Evolutionary conservation across 2,797 vertebrate genomes (phyloP).

Genomic region (Pterois miles): DNA sequence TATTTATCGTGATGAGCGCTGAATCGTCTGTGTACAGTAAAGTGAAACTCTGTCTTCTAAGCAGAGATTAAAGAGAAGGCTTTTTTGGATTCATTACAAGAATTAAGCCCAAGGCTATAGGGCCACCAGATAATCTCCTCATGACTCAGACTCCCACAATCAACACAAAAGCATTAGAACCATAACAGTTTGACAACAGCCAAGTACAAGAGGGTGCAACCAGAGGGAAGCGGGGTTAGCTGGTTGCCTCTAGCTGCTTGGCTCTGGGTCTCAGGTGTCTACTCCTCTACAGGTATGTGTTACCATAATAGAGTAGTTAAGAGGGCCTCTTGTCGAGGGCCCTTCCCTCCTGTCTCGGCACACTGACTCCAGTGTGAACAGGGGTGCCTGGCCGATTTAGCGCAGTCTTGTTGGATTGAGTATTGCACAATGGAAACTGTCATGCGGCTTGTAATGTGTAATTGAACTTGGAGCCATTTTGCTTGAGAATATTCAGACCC

Average conservation of each 20-base stretch:
- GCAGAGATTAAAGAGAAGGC: conserved; percentile 71
- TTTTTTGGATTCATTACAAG: conserved; percentile 77
- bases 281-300: conserved; percentile 80
- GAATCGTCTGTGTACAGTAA: conserved; percentile 48
- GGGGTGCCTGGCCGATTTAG: conserved; percentile 76
- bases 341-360: conserved; percentile 81
- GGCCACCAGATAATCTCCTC: conserved; percentile 76
- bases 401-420: conserved; percentile 74
- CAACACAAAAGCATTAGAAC: conserved; percentile 79
- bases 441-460: conserved; percentile 79
- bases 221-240: conserved; percentile 53
- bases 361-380: conserved; percentile 83
- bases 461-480: conserved; percentile 82
- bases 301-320: conserved; percentile 82
- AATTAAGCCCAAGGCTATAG: conserved; percentile 66
- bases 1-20: conserved; percentile 47
- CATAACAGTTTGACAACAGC: conserved; percentile 82
- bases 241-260: conserved; percentile 68
- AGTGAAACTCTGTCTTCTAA: conserved; percentile 59
- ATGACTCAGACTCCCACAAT: conserved; percentile 77
- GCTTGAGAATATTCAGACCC: conserved; percentile 75
- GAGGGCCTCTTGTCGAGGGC: conserved; percentile 80
- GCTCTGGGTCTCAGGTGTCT: conserved; percentile 77
- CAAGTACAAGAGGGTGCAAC: conserved; percentile 74
- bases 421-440: conserved; percentile 84